Percentiles rank a stretch among this genome's conserved stretches.
phyloP scores from a whole-genome alignment of 2,113 vertebrate genomes.

The Nettapus auritus region DNA sequence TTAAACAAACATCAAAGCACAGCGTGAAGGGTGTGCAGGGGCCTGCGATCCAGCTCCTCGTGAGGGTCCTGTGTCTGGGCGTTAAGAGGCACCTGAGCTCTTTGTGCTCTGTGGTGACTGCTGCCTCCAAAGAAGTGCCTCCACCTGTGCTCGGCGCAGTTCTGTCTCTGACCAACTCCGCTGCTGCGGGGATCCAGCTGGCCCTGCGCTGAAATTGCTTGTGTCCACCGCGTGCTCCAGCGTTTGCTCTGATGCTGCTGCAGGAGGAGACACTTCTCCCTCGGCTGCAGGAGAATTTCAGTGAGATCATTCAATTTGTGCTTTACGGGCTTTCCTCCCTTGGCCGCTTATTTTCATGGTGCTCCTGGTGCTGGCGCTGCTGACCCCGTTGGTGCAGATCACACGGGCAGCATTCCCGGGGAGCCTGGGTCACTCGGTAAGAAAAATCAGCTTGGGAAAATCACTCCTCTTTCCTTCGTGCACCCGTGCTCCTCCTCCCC shows the following conservation, averaged over 20 bases:
- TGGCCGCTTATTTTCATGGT: constrained; percentile 64
- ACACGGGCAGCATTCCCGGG: constrained; percentile 65
- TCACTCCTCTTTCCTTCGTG: constrained; percentile 59
- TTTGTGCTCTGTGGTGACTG: neutral
- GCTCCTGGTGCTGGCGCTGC: constrained; percentile 35
- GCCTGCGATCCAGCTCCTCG: neutral
- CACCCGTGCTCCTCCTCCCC: neutral
- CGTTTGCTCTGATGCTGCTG: neutral
- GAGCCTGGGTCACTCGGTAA: constrained; percentile 64
- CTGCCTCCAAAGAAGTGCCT: neutral
- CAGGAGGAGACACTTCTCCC: neutral
- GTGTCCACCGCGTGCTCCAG: neutral
- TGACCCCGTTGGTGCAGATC: constrained; percentile 62
- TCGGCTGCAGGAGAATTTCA: neutral
- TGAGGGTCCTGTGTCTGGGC: neutral
- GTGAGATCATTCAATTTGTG: constrained; percentile 42
- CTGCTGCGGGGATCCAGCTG: neutral
- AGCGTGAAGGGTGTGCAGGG: neutral
- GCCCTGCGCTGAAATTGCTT: neutral
- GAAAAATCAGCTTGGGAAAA: constrained; percentile 77
- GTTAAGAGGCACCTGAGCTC: neutral
- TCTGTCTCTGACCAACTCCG: neutral
- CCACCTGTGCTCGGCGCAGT: neutral
- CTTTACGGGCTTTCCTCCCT: constrained; percentile 59
- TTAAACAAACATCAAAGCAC: neutral